Conservation (phyloP, 2,113 vertebrate genomes). For the Indri indri region DNA sequence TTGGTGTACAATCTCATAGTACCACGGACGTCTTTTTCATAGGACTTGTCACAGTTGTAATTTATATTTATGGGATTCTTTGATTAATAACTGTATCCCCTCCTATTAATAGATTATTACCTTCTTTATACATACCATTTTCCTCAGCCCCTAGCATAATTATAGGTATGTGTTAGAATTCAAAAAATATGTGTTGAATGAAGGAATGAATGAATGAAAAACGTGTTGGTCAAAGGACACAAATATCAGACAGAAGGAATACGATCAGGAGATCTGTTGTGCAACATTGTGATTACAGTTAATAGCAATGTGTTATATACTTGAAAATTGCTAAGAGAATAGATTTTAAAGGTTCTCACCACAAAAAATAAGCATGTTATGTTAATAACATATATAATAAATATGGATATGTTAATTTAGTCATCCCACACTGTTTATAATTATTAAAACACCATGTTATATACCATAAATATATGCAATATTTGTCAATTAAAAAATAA, state of each 20-base stretch:
- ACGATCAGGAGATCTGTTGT: neutral
- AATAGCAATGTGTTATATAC: neutral
- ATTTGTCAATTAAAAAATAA: neutral
- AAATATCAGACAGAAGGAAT: neutral
- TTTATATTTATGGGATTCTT: neutral
- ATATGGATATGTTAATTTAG: neutral
- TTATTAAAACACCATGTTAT: neutral
- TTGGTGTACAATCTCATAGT: neutral
- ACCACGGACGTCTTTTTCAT: neutral
- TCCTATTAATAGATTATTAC: neutral
- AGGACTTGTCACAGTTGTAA: neutral
- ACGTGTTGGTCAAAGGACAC: neutral
- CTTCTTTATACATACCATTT: neutral
- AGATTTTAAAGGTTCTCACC: neutral
- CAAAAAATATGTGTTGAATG: neutral
- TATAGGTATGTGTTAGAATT: neutral
- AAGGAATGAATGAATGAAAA: neutral
- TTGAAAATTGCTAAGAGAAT: neutral
- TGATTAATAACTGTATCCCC: neutral
- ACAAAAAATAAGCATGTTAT: neutral
- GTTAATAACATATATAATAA: too few species aligned
- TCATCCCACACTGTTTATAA: neutral
- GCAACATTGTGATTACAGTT: neutral
- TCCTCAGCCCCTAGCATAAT: neutral
- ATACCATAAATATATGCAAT: neutral